Percentiles rank a stretch among this genome's conserved stretches.
These are phyloP conservation scores for Ophraella communa DNA, from an alignment of 2,888 invertebrate species.

Conservation along the genomic window DNA sequence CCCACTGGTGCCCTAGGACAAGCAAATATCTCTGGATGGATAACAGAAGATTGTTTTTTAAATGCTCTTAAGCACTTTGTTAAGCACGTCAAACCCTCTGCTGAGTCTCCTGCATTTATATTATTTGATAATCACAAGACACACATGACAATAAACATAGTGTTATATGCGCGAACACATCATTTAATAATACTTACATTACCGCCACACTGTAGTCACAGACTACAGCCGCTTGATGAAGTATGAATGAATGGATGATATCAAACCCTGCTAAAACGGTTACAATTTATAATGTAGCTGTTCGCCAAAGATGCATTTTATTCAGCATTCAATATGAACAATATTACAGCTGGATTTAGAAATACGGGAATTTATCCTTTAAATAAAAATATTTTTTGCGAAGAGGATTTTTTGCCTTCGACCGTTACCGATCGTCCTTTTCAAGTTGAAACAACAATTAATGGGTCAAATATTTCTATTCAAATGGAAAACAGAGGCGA, in stretches of 20 bases:
- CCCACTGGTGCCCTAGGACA: too few relatives aligned
- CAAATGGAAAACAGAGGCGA: neutral
- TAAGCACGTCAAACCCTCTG: too few relatives aligned
- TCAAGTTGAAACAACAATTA: neutral
- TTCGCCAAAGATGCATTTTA: neutral
- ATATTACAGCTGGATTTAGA: neutral
- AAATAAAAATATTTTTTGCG: neutral
- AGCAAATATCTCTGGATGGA: too few relatives aligned
- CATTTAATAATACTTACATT: too few relatives aligned
- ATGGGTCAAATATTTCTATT: neutral
- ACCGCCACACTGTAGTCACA: too few relatives aligned
- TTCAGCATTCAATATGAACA: neutral
- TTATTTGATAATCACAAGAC: too few relatives aligned
- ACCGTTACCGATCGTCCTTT: neutral
- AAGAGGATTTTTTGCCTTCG: neutral
- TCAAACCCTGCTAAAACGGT: neutral
- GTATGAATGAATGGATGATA: neutral
- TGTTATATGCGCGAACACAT: too few relatives aligned
- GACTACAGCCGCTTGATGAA: neutral
- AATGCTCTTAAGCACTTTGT: too few relatives aligned
- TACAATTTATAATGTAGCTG: neutral
- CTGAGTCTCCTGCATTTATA: too few relatives aligned
- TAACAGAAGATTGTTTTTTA: too few relatives aligned
- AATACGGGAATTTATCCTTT: neutral
- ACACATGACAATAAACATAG: too few relatives aligned